Base-by-base conservation (phyloP, 2,888 invertebrate species). In the Tetragonula carbonaria region DNA sequence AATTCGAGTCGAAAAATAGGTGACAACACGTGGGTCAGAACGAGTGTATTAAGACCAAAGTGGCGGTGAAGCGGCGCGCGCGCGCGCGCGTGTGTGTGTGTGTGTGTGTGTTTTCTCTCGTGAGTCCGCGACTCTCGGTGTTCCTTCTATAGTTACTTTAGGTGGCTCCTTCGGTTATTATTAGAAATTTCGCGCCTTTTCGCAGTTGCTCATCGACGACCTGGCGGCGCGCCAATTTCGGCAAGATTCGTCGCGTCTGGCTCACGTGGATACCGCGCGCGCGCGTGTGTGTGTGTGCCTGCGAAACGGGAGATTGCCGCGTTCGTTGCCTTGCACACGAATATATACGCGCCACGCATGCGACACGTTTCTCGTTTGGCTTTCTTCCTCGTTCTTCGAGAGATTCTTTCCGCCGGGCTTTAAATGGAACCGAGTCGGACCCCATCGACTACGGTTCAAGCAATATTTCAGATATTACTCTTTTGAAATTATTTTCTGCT, bases 151-250 rank as follows among this genome's bases (percentile, higher is more conserved):
- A 74, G 74, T 74, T 66, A 74, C 76, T 72, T 84, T 86, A 82
- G 82, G 82, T 79, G 86, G 73, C 63, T 74, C 59, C 51, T 55
- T 0, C 5, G 51, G 74, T 74, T 90, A 90, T 90, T 86, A 87
- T 84, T 87, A 86, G 88, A 77, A 63, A 84, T 90, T 90, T 90
- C 89, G 90, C 90, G 90, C 89, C 89, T 90, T 90, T 90, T 90
- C 83, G 71, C 86, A 72, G 74, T 74, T 80, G 73, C 74, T 67
- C 78, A 74, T 45, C 82, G 82, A 57, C 85, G 87, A 68, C 86
- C 85, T 90, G 90, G 90, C 87, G 18, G 6, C 57, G 2, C 16
- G 89, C 90, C 90, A 90, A 78, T 51, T 70, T 78, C 78, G 73
- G 66, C 23, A 62, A 80, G 84, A 84, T 88, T 87, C 90, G 86